phyloP scores from a whole-genome alignment of 2,888 invertebrate species.

The Danaus chrysippus region DNA sequence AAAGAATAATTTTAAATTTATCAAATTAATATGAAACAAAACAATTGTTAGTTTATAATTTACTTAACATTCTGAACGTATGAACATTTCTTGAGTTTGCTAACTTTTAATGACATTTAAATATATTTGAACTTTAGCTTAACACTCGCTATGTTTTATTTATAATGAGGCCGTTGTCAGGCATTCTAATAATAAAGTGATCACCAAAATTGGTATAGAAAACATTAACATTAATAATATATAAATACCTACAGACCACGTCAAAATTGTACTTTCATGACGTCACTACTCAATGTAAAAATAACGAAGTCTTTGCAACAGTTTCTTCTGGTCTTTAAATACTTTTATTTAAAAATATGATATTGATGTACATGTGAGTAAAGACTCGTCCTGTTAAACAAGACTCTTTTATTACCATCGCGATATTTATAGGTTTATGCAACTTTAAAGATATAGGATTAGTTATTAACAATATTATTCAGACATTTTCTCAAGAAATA shows the following conservation, averaged over 20 bases:
- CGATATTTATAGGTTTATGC: conserved; percentile 39
- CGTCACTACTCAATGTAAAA: no score
- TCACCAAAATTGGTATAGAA: neutral
- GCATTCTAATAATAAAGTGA: no score
- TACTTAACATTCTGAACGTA: no score
- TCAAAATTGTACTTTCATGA: conserved; percentile 70
- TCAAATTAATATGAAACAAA: no score
- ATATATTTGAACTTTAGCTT: no score
- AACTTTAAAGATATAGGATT: conserved; percentile 38
- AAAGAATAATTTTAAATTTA: no score
- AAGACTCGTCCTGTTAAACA: conserved; percentile 43
- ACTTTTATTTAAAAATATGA: conserved; percentile 72
- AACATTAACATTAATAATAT: conserved; percentile 36
- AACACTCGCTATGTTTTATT: no score
- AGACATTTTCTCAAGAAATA: no score
- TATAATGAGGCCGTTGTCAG: no score
- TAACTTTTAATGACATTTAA: no score
- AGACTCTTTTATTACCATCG: conserved; percentile 36
- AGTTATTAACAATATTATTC: conserved; percentile 14
- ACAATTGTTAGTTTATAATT: no score
- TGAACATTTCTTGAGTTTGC: no score
- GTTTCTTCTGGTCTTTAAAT: conserved; percentile 77
- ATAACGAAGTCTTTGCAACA: conserved; percentile 78
- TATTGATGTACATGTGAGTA: conserved; percentile 72
- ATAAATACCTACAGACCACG: conserved; percentile 49